phyloP scores from a whole-genome alignment of 2,888 invertebrate genomes.

The Anticlea derivata region DNA sequence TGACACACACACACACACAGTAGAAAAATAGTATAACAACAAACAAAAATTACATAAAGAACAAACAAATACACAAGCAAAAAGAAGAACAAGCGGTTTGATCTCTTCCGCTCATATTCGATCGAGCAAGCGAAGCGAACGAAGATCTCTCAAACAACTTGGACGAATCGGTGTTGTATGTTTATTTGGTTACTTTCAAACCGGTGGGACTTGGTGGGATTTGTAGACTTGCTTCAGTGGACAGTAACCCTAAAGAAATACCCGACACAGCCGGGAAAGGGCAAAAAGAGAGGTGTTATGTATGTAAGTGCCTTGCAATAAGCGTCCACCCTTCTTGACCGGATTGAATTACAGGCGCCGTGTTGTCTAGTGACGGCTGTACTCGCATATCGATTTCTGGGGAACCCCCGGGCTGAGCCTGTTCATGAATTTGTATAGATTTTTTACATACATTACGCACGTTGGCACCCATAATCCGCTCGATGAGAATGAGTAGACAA shows the following conservation, averaged over 20 bases:
- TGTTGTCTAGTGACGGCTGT: constrained; percentile 64
- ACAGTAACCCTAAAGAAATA: constrained; percentile 1
- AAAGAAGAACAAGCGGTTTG: too few relatives aligned
- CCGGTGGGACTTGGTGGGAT: too few relatives aligned
- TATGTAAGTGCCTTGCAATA: constrained; percentile 62
- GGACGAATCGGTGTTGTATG: too few relatives aligned
- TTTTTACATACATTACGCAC: constrained; percentile 29
- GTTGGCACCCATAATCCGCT: constrained; percentile 17
- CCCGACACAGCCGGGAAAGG: constrained; percentile 1
- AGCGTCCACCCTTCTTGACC: constrained; percentile 63
- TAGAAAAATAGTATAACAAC: too few relatives aligned
- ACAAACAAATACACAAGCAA: too few relatives aligned
- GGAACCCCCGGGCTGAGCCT: constrained; percentile 11
- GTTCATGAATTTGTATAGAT: constrained; percentile 35
- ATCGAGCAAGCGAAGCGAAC: too few relatives aligned
- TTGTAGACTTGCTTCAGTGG: not conserved
- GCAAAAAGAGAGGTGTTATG: constrained; percentile 53
- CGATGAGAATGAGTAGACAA: constrained; percentile 16
- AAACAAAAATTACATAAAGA: too few relatives aligned
- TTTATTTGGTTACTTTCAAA: too few relatives aligned
- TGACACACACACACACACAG: too few relatives aligned
- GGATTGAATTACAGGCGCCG: constrained; percentile 68
- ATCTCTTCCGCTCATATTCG: too few relatives aligned
- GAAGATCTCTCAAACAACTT: too few relatives aligned
- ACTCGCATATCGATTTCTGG: constrained; percentile 50